Evolutionary conservation across 2,888 invertebrate species (phyloP), one percentile per base, ranked within the genome.

Genomic region (Athripsodes cinereus): DNA sequence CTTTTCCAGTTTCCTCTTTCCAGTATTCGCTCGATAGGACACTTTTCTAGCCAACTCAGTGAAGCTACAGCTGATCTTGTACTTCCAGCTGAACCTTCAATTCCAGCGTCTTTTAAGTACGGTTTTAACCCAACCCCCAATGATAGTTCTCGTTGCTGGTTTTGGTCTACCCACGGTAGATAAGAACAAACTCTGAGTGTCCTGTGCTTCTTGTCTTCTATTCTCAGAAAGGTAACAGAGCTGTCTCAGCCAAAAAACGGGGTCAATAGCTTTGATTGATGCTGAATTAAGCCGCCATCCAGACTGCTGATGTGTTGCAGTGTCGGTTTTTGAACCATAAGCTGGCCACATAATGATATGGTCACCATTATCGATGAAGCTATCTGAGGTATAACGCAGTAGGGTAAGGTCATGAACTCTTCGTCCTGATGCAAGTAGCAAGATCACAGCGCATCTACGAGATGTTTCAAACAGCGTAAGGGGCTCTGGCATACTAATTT

Each of bases 271-370:
- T 20, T 8, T 35, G 5, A 18, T 21, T n/a, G 19, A 3, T 2
- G 53, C 18, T 35, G 40, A 13, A 10, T 35, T 20, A 2, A 44
- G 22, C 13, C 34, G 31, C 60, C 58, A 59, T 6, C 58, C 58
- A 11, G 63, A 60, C 10, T 63, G 58, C 40, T 52, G 31, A 31
- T 52, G 52, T 19, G n/a, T 51, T 55, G 35, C 13, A 5, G 61
- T 55, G 20, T 66, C 66, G 0, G 66, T 67, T 59, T 66, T 67
- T 2, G 66, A 67, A 0, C 66, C 65, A 40, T 66, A 67, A 13
- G 47, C 22, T n/a, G 66, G 66, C 64, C 64, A 65, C 35, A 67
- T 58, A 11, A 59, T 55, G 11, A 67, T 61, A 40, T 40, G 51
- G 26, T 35, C 54, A 40, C 47, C 64, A 22, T 18, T 64, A 50